Percentiles rank a stretch among this genome's conserved stretches.
These are phyloP conservation scores for Streblospio benedicti DNA, from an alignment of 1,140 invertebrate genomes.

Conservation along the genomic window DNA sequence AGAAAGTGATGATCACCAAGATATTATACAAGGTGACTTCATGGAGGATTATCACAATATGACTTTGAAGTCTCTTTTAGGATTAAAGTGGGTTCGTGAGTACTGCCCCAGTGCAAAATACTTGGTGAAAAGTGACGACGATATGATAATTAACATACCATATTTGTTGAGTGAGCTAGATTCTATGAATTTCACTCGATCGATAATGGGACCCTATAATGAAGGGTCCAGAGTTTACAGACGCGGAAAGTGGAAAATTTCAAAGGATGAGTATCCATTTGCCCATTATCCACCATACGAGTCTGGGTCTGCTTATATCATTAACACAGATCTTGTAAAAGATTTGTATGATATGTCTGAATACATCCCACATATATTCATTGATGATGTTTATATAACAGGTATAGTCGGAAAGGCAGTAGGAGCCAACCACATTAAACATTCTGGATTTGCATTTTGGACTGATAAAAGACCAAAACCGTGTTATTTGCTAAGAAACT, in stretches of 20 bases:
- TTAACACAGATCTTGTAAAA: slow-evolving; percentile 23
- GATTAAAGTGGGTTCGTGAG: slow-evolving; percentile 63
- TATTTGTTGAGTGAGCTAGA: slow-evolving; percentile 36
- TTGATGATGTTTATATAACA: slow-evolving; percentile 49
- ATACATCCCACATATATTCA: slow-evolving; percentile 29
- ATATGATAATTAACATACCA: slow-evolving; percentile 66
- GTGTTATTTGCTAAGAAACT: slow-evolving; percentile 9
- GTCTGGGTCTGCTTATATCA: slow-evolving; percentile 35
- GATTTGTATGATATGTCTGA: slow-evolving; percentile 25
- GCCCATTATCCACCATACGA: slow-evolving; percentile 31
- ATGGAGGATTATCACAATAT: slow-evolving; percentile 40
- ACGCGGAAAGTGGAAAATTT: slow-evolving; percentile 31
- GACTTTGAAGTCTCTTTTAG: slow-evolving; percentile 64
- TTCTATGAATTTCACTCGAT: not conserved
- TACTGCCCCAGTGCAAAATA: slow-evolving; percentile 58
- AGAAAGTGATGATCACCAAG: slow-evolving; percentile 21
- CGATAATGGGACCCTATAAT: slow-evolving; percentile 11
- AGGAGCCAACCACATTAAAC: slow-evolving; percentile 3
- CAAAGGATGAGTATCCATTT: slow-evolving; percentile 26
- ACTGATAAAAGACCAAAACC: not conserved
- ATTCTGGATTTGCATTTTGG: slow-evolving; percentile 15
- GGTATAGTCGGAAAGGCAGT: slow-evolving; percentile 33
- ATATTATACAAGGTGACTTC: slow-evolving; percentile 39
- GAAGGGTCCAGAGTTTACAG: slow-evolving; percentile 7
- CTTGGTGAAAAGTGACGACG: slow-evolving; percentile 82